A percentile compares a stretch with the other conserved stretches of the same genome.
Conservation (phyloP, 2,113 vertebrate genomes). For the Oryzias melastigma region DNA sequence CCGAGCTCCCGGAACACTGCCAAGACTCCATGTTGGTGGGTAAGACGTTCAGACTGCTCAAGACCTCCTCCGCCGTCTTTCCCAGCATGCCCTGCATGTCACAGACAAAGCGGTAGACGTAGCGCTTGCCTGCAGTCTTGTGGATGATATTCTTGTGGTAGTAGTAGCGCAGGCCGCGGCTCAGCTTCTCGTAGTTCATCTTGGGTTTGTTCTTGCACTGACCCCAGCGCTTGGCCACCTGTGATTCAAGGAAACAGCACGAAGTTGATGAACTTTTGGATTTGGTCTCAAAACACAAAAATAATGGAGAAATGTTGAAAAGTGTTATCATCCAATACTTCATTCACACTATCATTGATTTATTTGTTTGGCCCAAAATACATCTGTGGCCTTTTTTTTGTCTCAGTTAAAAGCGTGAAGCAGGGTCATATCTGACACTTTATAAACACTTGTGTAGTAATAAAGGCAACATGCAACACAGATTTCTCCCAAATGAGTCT, state of each 20-base stretch:
- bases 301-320: no score
- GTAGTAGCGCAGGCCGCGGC: constrained; percentile 85
- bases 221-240: constrained; percentile 86
- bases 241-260: constrained; percentile 6
- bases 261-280: not conserved
- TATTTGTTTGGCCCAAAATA: no score
- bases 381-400: no score
- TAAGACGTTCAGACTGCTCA: constrained; percentile 72
- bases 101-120: constrained; percentile 85
- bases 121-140: constrained; percentile 85
- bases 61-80: constrained; percentile 74
- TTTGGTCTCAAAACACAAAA: no score
- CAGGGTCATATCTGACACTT: no score
- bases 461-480: no score
- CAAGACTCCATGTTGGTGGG: constrained; percentile 47
- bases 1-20: constrained; percentile 19
- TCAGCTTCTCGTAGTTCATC: constrained; percentile 89
- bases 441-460: no score
- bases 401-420: no score
- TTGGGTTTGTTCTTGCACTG: constrained; percentile 87
- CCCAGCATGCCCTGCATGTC: constrained; percentile 83
- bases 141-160: constrained; percentile 90
- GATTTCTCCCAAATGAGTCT: no score
- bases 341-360: no score
- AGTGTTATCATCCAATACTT: no score